Conservation (phyloP, 1,140 invertebrate species). For the Drosophila kurseongensis region DNA sequence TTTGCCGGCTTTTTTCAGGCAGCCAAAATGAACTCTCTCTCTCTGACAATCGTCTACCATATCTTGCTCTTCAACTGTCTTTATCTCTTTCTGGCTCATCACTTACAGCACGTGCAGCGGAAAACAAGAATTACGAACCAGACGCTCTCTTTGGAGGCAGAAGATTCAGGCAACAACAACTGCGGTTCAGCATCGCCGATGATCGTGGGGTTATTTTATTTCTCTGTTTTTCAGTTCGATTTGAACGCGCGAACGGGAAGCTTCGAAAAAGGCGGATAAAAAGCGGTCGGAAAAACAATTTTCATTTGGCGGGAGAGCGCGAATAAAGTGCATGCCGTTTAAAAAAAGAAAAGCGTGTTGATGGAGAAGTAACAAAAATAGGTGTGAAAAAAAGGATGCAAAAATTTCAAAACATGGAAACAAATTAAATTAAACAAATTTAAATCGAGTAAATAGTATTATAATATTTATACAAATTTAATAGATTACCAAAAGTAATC, state of each 20-base stretch:
- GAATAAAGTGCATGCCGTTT: slow-evolving; percentile 17
- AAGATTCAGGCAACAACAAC: slow-evolving; percentile 3
- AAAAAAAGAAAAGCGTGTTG: slow-evolving; percentile 14
- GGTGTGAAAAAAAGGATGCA: slow-evolving; percentile 7
- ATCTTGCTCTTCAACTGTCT: not conserved
- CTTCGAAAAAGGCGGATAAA: slow-evolving; percentile 5
- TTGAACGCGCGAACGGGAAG: slow-evolving; percentile 39
- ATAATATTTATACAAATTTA: not conserved
- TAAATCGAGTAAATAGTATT: too few relatives aligned
- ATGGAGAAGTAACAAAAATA: slow-evolving; percentile 3
- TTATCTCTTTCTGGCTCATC: not conserved
- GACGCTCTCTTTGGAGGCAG: slow-evolving; percentile 2
- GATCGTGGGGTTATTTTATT: slow-evolving; percentile 14
- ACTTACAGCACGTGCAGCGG: slow-evolving; percentile 49
- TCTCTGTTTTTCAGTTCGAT: slow-evolving; percentile 52
- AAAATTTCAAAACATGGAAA: slow-evolving; percentile 5
- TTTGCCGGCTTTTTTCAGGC: slow-evolving; percentile 65
- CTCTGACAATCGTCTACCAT: not conserved
- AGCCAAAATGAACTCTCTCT: slow-evolving; percentile 16
- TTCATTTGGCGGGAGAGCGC: slow-evolving; percentile 22
- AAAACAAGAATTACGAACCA: slow-evolving; percentile 28
- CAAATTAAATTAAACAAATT: not conserved
- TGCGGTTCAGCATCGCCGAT: slow-evolving; percentile 42
- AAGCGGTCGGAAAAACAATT: slow-evolving; percentile 1
- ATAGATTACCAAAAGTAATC: too few relatives aligned